These are phyloP conservation scores for Anthonomus grandis DNA, from an alignment of 1,140 invertebrate species.

Conservation along the genomic window DNA sequence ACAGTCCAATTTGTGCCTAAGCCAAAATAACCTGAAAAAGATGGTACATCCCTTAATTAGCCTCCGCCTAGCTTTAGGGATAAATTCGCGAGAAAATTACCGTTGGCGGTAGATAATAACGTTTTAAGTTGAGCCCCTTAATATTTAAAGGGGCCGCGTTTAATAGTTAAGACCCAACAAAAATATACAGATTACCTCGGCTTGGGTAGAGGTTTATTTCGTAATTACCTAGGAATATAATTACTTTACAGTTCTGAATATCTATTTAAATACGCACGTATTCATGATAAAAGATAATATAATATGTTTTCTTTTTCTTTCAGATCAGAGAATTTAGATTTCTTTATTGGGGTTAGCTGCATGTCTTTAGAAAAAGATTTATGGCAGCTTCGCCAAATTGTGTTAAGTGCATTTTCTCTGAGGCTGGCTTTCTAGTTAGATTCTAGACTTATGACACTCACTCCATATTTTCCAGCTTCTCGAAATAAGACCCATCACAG, in stretches of 20 bases:
- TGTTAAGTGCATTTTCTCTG: too few species aligned
- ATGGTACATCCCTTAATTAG: neutral
- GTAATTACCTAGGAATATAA: conserved; percentile 17
- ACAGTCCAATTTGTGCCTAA: too few species aligned
- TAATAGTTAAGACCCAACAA: conserved; percentile 2
- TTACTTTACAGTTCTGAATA: too few species aligned
- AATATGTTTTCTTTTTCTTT: too few species aligned
- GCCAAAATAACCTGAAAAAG: neutral
- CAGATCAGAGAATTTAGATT: too few species aligned
- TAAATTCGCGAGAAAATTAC: conserved; percentile 9
- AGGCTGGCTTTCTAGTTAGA: too few species aligned
- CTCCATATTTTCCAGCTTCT: too few species aligned
- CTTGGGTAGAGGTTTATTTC: conserved; percentile 17
- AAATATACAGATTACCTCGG: conserved; percentile 15
- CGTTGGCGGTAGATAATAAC: neutral
- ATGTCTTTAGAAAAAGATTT: too few species aligned
- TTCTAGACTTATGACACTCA: too few species aligned
- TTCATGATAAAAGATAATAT: conserved; percentile 14
- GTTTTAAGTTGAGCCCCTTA: conserved; percentile 9
- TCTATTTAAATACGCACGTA: conserved; percentile 22
- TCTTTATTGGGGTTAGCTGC: too few species aligned
- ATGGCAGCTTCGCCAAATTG: too few species aligned
- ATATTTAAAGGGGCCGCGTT: conserved; percentile 1
- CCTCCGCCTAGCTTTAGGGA: neutral
- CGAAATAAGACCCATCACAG: too few species aligned